phyloP scores from a whole-genome alignment of 2,888 invertebrate species.

The Drosophila niveifrons region DNA sequence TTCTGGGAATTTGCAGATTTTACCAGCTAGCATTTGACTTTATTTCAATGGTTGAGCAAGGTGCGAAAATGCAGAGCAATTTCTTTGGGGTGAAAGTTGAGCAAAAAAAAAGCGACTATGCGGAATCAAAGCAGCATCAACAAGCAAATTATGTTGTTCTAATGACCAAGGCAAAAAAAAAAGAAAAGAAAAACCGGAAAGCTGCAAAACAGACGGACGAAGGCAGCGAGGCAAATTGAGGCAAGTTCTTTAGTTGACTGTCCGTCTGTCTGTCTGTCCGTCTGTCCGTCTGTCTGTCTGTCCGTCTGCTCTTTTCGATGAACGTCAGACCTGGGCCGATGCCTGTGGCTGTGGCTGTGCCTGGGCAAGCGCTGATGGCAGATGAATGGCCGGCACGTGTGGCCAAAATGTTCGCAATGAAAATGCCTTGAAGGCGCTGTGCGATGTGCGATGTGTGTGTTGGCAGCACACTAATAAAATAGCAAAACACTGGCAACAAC shows the following conservation, averaged over 20 bases:
- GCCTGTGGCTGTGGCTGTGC: neutral
- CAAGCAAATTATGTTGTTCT: conserved; percentile 70
- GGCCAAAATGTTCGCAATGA: conserved; percentile 73
- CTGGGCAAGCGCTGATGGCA: conserved; percentile 22
- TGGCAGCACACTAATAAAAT: conserved; percentile 74
- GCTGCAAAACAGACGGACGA: conserved; percentile 26
- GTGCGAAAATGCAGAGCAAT: conserved; percentile 2
- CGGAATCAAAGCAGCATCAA: conserved; percentile 42
- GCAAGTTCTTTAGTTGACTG: conserved; percentile 40
- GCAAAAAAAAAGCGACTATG: conserved; percentile 26
- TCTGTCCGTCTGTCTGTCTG: conserved; percentile 18
- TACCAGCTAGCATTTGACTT: neutral
- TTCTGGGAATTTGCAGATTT: conserved; percentile 6
- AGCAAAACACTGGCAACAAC: conserved; percentile 44
- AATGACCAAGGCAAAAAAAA: conserved; percentile 39
- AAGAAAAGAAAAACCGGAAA: conserved; percentile 43
- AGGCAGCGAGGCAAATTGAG: conserved; percentile 41
- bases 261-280: conserved; percentile 25
- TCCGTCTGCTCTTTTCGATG: conserved; percentile 12
- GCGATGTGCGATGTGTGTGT: neutral
- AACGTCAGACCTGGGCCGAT: conserved; percentile 17
- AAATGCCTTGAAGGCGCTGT: conserved; percentile 50
- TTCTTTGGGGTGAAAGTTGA: neutral
- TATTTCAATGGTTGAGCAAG: neutral
- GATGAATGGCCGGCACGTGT: conserved; percentile 78